These are phyloP conservation scores for Melieria omissa DNA, from an alignment of 2,888 invertebrate species.

Conservation along the genomic window DNA sequence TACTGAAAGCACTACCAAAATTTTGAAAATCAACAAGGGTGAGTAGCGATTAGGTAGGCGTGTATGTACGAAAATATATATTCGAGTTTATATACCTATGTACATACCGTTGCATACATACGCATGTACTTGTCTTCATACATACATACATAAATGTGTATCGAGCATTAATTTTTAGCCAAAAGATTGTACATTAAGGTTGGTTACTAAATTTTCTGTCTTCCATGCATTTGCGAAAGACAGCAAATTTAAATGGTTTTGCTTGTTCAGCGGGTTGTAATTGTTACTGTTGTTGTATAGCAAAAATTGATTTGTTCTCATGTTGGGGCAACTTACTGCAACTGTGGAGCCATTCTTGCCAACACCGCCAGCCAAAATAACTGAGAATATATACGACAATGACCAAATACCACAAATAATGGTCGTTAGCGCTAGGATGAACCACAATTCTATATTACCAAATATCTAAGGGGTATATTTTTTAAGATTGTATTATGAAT, in stretches of 20 bases:
- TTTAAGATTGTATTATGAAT: slow-evolving; percentile 29
- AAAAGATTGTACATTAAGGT: slow-evolving; percentile 24
- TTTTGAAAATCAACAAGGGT: too few species aligned
- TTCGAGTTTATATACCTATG: too few species aligned
- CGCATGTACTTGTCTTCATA: too few species aligned
- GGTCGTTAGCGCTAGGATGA: slow-evolving; percentile 80
- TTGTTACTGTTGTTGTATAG: slow-evolving; percentile 1
- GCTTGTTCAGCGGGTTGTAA: background rate
- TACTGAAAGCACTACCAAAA: too few species aligned
- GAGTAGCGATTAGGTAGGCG: too few species aligned
- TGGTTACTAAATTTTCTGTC: slow-evolving; percentile 5
- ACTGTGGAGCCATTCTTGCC: slow-evolving; percentile 99
- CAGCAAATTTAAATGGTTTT: background rate
- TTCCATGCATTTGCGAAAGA: too few species aligned
- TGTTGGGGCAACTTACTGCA: slow-evolving; percentile 80
- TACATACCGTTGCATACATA: too few species aligned
- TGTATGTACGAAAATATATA: too few species aligned
- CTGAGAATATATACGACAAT: slow-evolving; percentile 78
- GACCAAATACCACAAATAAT: slow-evolving; percentile 78
- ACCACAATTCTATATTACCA: slow-evolving; percentile 77
- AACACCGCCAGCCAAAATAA: slow-evolving; percentile 92
- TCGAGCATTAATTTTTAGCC: slow-evolving; percentile 5
- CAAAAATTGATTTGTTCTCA: slow-evolving; percentile 20
- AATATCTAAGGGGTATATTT: slow-evolving; percentile 68
- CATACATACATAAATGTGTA: too few species aligned